Conservation (phyloP, 2,888 invertebrate species). For the Hydropsyche betteni region DNA sequence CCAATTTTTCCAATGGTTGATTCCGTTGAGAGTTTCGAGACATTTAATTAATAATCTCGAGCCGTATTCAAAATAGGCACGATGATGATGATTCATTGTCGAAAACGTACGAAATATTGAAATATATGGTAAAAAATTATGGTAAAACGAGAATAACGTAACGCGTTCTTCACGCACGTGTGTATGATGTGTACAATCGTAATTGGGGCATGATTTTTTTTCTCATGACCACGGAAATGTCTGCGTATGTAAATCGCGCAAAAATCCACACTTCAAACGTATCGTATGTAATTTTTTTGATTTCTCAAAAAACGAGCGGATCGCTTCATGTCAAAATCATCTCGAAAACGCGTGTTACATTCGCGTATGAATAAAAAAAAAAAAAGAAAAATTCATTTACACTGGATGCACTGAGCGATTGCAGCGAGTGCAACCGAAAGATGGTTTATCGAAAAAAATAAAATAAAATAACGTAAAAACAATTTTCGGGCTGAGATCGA, state of each 20-base stretch:
- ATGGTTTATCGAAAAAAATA: too few relatives aligned
- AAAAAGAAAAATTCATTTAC: too few relatives aligned
- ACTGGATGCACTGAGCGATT: too few relatives aligned
- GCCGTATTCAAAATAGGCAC: slow-evolving; percentile 6
- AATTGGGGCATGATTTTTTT: slow-evolving; percentile 29
- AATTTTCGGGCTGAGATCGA: slow-evolving; percentile 7
- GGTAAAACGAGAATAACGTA: neutral
- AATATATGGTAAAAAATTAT: neutral
- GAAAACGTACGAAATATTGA: slow-evolving; percentile 15
- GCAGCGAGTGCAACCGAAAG: too few relatives aligned
- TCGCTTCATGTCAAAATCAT: too few relatives aligned
- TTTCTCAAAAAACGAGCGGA: too few relatives aligned
- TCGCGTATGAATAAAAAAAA: too few relatives aligned
- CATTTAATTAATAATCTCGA: slow-evolving; percentile 35
- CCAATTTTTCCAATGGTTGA: slow-evolving; percentile 39
- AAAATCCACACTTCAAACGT: too few relatives aligned
- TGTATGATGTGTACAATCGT: neutral
- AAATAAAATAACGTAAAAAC: neutral
- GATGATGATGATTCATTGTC: slow-evolving; percentile 17
- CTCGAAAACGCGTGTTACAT: too few relatives aligned
- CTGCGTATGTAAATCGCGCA: too few relatives aligned
- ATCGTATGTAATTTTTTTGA: too few relatives aligned
- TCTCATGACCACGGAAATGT: too few relatives aligned
- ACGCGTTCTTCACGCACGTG: slow-evolving; percentile 21
- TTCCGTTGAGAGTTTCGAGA: slow-evolving; percentile 33